phyloP scores from a whole-genome alignment of 2,113 vertebrate species.

The Eidolon helvum region DNA sequence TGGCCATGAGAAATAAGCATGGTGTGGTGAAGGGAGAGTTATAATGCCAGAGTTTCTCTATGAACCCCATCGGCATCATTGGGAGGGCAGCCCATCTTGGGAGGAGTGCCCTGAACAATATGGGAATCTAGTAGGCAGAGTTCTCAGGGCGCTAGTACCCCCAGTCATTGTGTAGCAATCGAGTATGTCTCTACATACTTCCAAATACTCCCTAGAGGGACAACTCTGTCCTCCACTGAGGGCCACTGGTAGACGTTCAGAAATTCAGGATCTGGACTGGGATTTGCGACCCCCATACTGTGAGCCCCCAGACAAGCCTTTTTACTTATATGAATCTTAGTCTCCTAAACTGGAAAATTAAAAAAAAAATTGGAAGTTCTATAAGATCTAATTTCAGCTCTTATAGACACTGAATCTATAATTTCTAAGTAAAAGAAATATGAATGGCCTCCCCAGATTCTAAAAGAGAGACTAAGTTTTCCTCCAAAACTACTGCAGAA shows the following conservation, averaged over 20 bases:
- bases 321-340: not conserved
- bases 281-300: not conserved
- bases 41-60: not conserved
- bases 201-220: not conserved
- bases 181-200: not conserved
- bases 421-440: conserved; percentile 14
- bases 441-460: not conserved
- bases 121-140: not conserved
- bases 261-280: not conserved
- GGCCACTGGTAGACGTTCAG: not conserved
- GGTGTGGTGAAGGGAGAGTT: not conserved
- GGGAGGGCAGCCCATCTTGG: not conserved
- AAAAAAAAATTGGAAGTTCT: not conserved
- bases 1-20: not conserved
- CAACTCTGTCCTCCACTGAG: not conserved
- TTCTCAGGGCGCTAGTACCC: not conserved
- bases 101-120: not conserved
- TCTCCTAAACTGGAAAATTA: not conserved
- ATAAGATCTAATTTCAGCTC: not conserved
- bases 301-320: not conserved
- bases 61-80: not conserved
- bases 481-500: not conserved
- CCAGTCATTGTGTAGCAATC: not conserved
- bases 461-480: not conserved
- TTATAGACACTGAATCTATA: not conserved